These are phyloP conservation scores for Hirtodrosophila cameraria DNA, from an alignment of 2,888 invertebrate genomes.

Conservation along the genomic window DNA sequence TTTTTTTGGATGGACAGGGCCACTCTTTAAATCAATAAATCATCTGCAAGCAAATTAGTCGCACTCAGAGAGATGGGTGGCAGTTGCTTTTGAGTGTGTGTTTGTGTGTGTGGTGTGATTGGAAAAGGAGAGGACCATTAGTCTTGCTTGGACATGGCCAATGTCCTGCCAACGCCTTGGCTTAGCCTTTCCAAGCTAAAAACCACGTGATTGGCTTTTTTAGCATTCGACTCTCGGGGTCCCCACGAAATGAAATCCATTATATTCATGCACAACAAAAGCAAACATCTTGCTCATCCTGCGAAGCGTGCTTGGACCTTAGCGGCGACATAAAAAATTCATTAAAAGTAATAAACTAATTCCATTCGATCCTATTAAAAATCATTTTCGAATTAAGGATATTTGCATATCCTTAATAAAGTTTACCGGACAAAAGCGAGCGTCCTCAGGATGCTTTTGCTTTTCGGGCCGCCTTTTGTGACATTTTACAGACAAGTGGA, in stretches of 20 bases:
- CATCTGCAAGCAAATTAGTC: conserved; percentile 80
- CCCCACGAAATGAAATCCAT: conserved; percentile 66
- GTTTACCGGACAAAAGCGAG: conserved; percentile 60
- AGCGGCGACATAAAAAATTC: conserved; percentile 82
- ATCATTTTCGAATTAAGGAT: conserved; percentile 84
- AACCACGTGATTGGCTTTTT: conserved; percentile 73
- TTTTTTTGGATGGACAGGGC: conserved; percentile 6
- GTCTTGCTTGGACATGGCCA: conserved; percentile 70
- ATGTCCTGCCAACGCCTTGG: conserved; percentile 24
- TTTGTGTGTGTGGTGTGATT: conserved; percentile 12
- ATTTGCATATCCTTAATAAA: conserved; percentile 84
- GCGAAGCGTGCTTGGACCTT: conserved; percentile 22
- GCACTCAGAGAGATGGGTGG: conserved; percentile 27
- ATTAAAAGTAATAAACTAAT: conserved; percentile 84
- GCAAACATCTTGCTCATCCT: conserved; percentile 14
- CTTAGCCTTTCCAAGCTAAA: conserved; percentile 25
- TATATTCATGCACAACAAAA: conserved; percentile 69
- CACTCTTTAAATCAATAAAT: conserved; percentile 77
- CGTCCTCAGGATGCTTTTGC: background rate
- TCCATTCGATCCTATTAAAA: conserved; percentile 84
- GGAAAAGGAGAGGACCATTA: conserved; percentile 56
- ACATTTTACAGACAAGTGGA: conserved; percentile 76
- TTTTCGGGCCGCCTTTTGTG: conserved; percentile 59
- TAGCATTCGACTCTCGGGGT: conserved; percentile 2
- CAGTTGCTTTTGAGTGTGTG: background rate